Percentiles rank a stretch among this genome's conserved stretches.
Evolutionary conservation across 2,888 invertebrate genomes (phyloP).

Genomic region (Leucozona laternaria): DNA sequence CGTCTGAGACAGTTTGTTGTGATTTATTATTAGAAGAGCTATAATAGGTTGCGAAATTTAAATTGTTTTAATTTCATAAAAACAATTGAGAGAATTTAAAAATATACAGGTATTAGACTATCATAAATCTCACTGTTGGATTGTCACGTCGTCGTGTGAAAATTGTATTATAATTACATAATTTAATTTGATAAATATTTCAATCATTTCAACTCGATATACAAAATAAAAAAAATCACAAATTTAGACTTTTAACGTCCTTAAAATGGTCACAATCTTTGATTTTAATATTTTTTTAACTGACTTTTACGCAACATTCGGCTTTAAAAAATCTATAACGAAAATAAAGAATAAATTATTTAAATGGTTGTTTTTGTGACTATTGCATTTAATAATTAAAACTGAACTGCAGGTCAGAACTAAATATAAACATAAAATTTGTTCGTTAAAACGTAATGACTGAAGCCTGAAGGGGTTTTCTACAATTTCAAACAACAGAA

Average conservation of each 20-base stretch:
- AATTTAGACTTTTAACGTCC: too few relatives aligned
- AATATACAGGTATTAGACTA: not conserved
- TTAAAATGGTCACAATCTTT: not conserved
- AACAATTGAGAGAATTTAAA: constrained; percentile 5
- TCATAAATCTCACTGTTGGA: not conserved
- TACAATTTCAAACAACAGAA: too few relatives aligned
- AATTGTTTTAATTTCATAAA: constrained; percentile 9
- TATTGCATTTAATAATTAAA: too few relatives aligned
- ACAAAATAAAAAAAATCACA: too few relatives aligned
- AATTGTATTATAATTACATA: not conserved
- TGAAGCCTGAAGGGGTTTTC: too few relatives aligned
- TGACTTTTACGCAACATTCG: not conserved
- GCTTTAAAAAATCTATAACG: not conserved
- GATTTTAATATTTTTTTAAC: not conserved
- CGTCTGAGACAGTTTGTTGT: constrained; percentile 2
- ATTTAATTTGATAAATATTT: too few relatives aligned
- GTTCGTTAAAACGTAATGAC: too few relatives aligned
- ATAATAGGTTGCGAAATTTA: constrained; percentile 6
- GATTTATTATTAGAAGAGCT: constrained; percentile 26
- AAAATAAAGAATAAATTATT: too few relatives aligned
- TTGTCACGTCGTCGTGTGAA: not conserved
- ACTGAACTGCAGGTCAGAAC: too few relatives aligned
- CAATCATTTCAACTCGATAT: too few relatives aligned
- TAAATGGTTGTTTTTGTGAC: too few relatives aligned
- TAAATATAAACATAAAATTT: too few relatives aligned